Conservation (phyloP, 30 jellyfish, hydroid and myxozoan genomes). For the Haliclystus octoradiatus region DNA sequence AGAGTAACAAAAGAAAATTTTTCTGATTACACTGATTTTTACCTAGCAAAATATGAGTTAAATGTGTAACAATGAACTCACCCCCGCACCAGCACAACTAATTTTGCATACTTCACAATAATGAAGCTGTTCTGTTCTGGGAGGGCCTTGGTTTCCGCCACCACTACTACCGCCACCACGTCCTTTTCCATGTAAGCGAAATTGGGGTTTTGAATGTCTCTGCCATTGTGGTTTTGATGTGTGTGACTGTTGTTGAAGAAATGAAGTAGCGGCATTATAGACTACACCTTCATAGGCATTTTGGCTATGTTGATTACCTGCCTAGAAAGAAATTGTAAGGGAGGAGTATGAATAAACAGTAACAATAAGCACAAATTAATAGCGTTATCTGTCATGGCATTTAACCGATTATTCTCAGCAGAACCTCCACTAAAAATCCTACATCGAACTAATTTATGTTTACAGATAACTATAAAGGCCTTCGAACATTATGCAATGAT, state of each 20-base stretch:
- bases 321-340: conserved; percentile 6
- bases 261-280: conserved; percentile 87
- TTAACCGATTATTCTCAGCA: too few relatives aligned
- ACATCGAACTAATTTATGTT: too few relatives aligned
- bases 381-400: too few relatives aligned
- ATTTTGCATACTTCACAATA: conserved; percentile 96
- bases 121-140: conserved; percentile 82
- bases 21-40: too few relatives aligned
- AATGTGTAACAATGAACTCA: too few relatives aligned
- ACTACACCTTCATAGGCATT: conserved; percentile 86
- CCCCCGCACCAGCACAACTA: conserved; percentile 98
- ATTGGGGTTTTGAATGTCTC: conserved; percentile 72
- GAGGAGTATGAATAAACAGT: too few relatives aligned
- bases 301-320: conserved; percentile 41
- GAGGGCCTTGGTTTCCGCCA: conserved; percentile 40
- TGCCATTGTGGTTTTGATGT: conserved; percentile 81
- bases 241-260: conserved; percentile 79
- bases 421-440: too few relatives aligned
- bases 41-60: too few relatives aligned
- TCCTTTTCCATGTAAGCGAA: conserved; percentile 38
- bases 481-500: too few relatives aligned
- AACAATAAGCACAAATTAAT: too few relatives aligned
- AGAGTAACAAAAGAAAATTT: background rate
- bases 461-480: too few relatives aligned
- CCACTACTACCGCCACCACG: conserved; percentile 23